These are phyloP conservation scores for Epinotia bilunana DNA, from an alignment of 2,888 invertebrate species.

Conservation along the genomic window DNA sequence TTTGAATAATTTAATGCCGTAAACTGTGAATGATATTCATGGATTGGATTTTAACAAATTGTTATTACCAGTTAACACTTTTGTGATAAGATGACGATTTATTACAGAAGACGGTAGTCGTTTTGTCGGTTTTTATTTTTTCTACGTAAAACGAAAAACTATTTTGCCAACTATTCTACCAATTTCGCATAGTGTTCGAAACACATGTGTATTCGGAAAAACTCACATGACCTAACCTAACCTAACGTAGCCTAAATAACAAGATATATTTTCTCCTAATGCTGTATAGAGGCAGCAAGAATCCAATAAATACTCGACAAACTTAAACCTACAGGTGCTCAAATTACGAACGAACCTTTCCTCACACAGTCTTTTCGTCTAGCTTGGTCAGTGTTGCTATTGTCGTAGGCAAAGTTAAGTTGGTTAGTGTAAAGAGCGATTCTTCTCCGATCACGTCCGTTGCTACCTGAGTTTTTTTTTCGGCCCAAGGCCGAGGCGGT, in stretches of 20 bases:
- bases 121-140: background rate
- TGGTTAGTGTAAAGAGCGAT: conserved; percentile 39
- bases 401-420: conserved; percentile 21
- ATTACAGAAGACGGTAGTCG: background rate
- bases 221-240: conserved; percentile 11
- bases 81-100: background rate
- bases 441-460: conserved; percentile 60
- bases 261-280: conserved; percentile 8
- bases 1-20: conserved; percentile 35
- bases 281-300: conserved; percentile 33
- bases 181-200: too few relatives aligned
- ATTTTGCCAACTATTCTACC: too few relatives aligned
- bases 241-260: conserved; percentile 35
- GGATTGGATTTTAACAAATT: conserved; percentile 30
- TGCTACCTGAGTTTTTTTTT: conserved; percentile 63
- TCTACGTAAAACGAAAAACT: background rate
- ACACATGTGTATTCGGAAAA: too few relatives aligned
- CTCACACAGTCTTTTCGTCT: background rate
- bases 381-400: conserved; percentile 5
- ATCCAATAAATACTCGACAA: conserved; percentile 34
- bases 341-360: conserved; percentile 24
- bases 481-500: conserved; percentile 58
- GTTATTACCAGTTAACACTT: conserved; percentile 15
- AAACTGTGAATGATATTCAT: conserved; percentile 24
- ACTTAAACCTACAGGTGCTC: conserved; percentile 6